Base-by-base conservation (phyloP, 2,888 invertebrate species). In the Protodeltote pygarga region DNA sequence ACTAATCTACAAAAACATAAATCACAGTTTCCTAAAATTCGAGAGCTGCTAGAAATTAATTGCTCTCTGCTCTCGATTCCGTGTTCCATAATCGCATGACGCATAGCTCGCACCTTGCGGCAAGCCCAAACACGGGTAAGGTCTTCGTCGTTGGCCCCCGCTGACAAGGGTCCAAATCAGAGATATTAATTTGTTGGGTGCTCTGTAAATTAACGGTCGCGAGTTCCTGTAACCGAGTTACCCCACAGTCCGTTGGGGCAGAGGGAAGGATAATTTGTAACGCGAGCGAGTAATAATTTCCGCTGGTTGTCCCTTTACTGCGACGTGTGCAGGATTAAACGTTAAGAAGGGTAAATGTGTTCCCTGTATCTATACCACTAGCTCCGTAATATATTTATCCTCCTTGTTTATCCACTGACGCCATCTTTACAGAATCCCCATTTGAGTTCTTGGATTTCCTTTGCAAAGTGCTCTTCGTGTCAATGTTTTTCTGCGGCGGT, bases 101-200 rank as follows among this genome's bases (percentile, higher is more conserved):
- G 24, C 62, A 34, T 11, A 25, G 11, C 52, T 65, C 46, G 19
- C 50, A 51, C 35, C 67, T 79, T 72, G 60, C 47, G 65, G 54
- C 75, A 58, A 47, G 44, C 48, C 62, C 46, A 54, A 66, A 57
- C 64, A 62, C 47, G 65, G 71, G 72, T 57, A 66, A 73, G 70
- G 66, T 68, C 70, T 68, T 58, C 65, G 68, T 65, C 64, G 69
- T 71, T 73, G 71, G 63, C 69, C 71, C 68, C 51, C 77, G 85
- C 80, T 89, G 90, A 91, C 89, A 87, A 87, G 90, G 89, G 89
- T 89, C 86, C 81, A 82, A 89, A 90, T 90, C 87, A 83, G 87
- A 87, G 88, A 89, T 90, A 90, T 90, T 90, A 90, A 90, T 91
- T 89, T 88, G 88, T 87, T 83, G 83, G 85, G 84, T 71, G 75